These are phyloP conservation scores for Upupa epops DNA, from an alignment of 2,113 vertebrate genomes.

Conservation along the genomic window DNA sequence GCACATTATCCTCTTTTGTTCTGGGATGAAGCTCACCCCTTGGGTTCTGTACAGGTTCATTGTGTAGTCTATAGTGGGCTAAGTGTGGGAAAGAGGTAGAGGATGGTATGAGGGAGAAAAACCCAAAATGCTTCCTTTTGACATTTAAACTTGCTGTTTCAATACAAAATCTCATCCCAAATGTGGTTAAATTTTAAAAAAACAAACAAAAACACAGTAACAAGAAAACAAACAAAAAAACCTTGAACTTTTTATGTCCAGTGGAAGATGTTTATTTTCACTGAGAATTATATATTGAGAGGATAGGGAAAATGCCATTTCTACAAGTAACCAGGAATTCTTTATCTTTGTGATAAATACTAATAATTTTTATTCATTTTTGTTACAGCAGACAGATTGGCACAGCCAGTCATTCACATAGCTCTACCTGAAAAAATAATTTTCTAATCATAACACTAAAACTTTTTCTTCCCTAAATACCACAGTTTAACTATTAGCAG, in stretches of 20 bases:
- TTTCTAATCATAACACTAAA: neutral
- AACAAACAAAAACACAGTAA: rapidly evolving
- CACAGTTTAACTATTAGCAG: neutral
- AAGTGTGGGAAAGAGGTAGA: neutral
- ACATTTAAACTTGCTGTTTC: neutral
- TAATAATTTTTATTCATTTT: neutral
- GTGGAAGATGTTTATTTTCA: neutral
- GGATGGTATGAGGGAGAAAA: neutral
- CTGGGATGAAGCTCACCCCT: neutral
- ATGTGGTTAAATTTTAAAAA: neutral
- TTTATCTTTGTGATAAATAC: neutral
- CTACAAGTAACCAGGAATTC: neutral
- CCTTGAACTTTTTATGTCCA: neutral
- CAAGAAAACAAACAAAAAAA: neutral
- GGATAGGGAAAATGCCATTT: neutral
- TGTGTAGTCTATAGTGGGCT: neutral
- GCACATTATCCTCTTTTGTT: neutral
- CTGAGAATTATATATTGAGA: neutral
- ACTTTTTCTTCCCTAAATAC: neutral
- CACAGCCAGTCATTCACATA: neutral
- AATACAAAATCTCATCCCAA: neutral
- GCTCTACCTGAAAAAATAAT: neutral
- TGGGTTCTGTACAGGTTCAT: neutral
- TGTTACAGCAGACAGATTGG: neutral
- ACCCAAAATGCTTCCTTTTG: neutral